phyloP scores from a whole-genome alignment of 2,888 invertebrate genomes.

The Leptopilina myrica region DNA sequence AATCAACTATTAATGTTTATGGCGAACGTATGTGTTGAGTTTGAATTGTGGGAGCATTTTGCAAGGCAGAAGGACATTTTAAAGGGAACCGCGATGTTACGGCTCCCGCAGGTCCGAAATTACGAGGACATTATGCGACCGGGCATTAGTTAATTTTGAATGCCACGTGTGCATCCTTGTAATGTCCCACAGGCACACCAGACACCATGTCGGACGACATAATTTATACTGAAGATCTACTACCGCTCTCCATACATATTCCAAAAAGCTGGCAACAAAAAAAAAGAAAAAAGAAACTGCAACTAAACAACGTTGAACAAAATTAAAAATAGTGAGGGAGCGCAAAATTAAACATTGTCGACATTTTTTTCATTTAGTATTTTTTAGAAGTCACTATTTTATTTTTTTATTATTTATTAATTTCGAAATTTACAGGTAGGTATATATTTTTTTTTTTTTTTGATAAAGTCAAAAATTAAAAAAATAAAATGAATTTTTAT shows the following conservation, averaged over 20 bases:
- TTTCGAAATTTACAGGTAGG: too few species aligned
- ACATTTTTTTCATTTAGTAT: too few species aligned
- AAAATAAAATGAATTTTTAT: too few species aligned
- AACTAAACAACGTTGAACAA: not conserved
- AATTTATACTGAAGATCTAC: conserved; percentile 10
- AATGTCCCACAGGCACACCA: conserved; percentile 52
- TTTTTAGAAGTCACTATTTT: too few species aligned
- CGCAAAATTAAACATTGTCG: too few species aligned
- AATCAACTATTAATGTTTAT: conserved; percentile 6
- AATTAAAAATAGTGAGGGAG: too few species aligned
- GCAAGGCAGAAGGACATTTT: conserved; percentile 43
- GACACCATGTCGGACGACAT: conserved; percentile 37
- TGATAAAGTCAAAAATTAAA: too few species aligned
- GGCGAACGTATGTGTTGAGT: not conserved
- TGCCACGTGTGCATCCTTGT: conserved; percentile 53
- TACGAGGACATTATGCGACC: conserved; percentile 58
- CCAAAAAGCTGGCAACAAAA: not conserved
- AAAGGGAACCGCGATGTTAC: conserved; percentile 43
- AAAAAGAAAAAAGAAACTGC: not conserved
- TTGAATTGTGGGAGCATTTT: conserved; percentile 36
- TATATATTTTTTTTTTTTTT: too few species aligned
- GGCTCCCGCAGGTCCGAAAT: conserved; percentile 51
- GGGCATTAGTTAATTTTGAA: conserved; percentile 59
- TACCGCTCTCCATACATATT: not conserved
- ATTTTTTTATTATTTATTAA: too few species aligned